Percentiles rank a stretch among this genome's conserved stretches.
Evolutionary conservation across 37 sponge, comb jelly and placozoan genomes (phyloP).

Genomic region (Aplysina aerophoba): DNA sequence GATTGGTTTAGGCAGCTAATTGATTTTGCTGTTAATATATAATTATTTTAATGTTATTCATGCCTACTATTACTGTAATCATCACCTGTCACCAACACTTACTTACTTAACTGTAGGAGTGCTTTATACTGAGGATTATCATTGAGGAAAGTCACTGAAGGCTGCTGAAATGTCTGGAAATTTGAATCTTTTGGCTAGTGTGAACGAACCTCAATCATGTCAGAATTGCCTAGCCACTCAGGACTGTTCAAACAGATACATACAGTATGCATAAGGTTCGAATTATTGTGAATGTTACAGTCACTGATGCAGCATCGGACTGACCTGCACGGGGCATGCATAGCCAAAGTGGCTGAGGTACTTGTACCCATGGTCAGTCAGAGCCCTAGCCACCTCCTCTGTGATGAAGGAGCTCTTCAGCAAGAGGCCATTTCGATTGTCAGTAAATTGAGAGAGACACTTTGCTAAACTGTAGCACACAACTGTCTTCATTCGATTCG

Average conservation of each 20-base stretch:
- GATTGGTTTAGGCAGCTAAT: too few relatives aligned
- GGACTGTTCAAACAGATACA: not conserved
- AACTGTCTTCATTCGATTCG: constrained; percentile 61
- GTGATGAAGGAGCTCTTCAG: constrained; percentile 68
- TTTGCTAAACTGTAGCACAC: constrained; percentile 70
- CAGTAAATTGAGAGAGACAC: constrained; percentile 49
- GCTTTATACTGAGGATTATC: too few relatives aligned
- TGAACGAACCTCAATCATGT: too few relatives aligned
- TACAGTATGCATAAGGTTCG: not conserved
- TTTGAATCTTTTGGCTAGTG: too few relatives aligned
- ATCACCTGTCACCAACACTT: too few relatives aligned
- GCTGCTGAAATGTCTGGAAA: too few relatives aligned
- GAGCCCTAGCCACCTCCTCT: constrained; percentile 58
- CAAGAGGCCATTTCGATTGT: constrained; percentile 75
- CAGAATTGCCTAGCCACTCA: not conserved
- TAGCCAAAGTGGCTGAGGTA: constrained; percentile 76
- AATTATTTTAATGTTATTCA: too few relatives aligned
- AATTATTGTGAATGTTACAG: not conserved
- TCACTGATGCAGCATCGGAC: not conserved
- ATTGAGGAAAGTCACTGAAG: too few relatives aligned
- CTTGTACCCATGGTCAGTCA: constrained; percentile 87
- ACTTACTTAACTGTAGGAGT: too few relatives aligned
- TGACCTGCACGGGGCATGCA: constrained; percentile 94
- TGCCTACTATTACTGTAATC: too few relatives aligned
- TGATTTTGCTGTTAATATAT: too few relatives aligned